Evolutionary conservation across 2,113 vertebrate species (phyloP), one percentile per base, ranked within the genome.

Genomic region (Microcebus ravelobensis): DNA sequence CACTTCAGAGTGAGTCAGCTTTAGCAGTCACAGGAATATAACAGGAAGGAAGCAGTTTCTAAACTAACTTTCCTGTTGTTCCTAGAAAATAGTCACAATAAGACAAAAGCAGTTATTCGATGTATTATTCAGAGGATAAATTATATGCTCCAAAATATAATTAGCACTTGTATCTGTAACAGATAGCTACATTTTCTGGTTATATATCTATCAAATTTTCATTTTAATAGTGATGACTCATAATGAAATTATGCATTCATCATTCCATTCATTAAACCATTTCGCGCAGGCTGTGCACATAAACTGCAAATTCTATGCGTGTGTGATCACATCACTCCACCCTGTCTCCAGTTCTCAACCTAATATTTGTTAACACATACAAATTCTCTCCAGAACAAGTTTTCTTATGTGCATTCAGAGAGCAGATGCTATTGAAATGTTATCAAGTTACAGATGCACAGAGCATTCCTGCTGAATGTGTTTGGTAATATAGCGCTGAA

Each of bases 171-270:
- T 90, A 96, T 98, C 97, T 98, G 91, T 97, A 98, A 96, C 90
- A 98, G 97, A 98, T 87, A 98, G 96, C 95, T 98, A 97, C 96
- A 96, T 92, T 98, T 98, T 84, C 96, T 97, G 92, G 92, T 98
- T 98, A 97, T 27, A 63, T 95, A 97, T 97, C 96, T 97, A 96
- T 98, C 96, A 97, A 96, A 98, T 97, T 98, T 95, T 97, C 45
- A 21, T 98, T 98, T 95, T 98, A 97, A 98, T 98, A 97, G 97
- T 96, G 91, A 97, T 98, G 98, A 98, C 86, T 98, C 98, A 98
- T 92, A 98, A 98, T 95, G 95, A 96, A 98, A 98, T 98, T 96
- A 97, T 77, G 84, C 94, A 92, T 97, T 98, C 96, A 77, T 97
- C 45, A 0, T 91, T 98, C 95, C 97, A 95, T 97, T 98, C 97